Conservation (phyloP, 2,113 vertebrate genomes). For the Pterocles burchelli region DNA sequence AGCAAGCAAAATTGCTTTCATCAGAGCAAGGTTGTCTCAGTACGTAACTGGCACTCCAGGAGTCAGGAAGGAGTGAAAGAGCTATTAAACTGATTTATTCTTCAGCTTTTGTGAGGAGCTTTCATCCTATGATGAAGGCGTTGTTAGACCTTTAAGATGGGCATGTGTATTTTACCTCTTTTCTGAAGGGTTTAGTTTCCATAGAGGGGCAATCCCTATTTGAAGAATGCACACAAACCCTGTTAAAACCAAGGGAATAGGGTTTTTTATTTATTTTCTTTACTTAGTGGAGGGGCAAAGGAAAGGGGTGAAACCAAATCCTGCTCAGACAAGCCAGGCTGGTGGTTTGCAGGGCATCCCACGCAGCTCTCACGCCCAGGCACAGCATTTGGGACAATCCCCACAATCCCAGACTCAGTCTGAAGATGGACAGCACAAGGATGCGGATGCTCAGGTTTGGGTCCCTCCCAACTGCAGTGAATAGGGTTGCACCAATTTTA, state of each 20-base stretch:
- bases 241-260: background rate
- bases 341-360: background rate
- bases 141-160: background rate
- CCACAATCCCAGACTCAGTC: background rate
- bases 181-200: background rate
- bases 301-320: background rate
- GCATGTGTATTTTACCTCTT: background rate
- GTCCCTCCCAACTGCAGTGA: background rate
- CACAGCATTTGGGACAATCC: background rate
- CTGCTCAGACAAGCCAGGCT: background rate
- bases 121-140: background rate
- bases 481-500: background rate
- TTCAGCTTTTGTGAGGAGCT: background rate
- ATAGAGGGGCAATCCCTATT: background rate
- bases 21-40: constrained; percentile 8
- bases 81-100: constrained; percentile 13
- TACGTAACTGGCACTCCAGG: constrained; percentile 1
- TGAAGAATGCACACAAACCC: background rate
- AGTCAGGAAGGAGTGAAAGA: background rate
- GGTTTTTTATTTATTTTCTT: background rate
- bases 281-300: background rate
- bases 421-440: background rate
- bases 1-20: constrained; percentile 2
- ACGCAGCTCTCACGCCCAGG: accelerated
- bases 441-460: accelerated